Evolutionary conservation across 2,797 vertebrate species (phyloP).

Genomic region (Manis javanica): DNA sequence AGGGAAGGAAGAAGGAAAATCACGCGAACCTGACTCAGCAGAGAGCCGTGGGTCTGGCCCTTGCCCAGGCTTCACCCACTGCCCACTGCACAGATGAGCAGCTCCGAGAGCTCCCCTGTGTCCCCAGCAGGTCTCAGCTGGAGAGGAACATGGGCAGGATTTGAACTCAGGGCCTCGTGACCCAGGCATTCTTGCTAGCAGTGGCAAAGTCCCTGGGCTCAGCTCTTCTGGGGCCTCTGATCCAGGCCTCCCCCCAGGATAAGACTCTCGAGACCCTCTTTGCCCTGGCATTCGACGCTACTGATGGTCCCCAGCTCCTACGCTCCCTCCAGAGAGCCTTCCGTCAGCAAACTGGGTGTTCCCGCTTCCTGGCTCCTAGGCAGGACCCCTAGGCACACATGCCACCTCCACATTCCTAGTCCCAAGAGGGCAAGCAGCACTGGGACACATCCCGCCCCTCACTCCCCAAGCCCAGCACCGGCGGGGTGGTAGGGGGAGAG

Average conservation of each 20-base stretch:
- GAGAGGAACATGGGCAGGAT: rapidly evolving
- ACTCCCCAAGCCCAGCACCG: not conserved
- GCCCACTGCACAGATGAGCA: rapidly evolving
- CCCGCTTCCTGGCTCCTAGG: rapidly evolving
- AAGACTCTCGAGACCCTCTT: not conserved
- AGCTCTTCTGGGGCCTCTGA: not conserved
- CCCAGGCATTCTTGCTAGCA: not conserved
- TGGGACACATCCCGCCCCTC: not conserved
- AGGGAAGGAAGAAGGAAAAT: not conserved
- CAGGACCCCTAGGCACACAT: not conserved
- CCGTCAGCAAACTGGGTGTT: rapidly evolving
- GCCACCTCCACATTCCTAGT: rapidly evolving
- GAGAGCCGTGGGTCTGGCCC: rapidly evolving
- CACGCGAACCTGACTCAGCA: not conserved
- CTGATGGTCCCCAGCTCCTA: not conserved
- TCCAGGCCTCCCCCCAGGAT: not conserved
- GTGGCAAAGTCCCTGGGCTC: not conserved
- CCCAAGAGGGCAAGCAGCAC: not conserved
- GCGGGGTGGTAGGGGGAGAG: too few species aligned
- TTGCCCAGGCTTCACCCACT: not conserved
- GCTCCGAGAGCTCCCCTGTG: not conserved
- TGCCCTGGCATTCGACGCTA: not conserved
- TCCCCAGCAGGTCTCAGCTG: not conserved
- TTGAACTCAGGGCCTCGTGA: not conserved
- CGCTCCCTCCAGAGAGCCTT: not conserved